phyloP scores from a whole-genome alignment of 2,888 invertebrate genomes.

The Leptopilina drosophilae region DNA sequence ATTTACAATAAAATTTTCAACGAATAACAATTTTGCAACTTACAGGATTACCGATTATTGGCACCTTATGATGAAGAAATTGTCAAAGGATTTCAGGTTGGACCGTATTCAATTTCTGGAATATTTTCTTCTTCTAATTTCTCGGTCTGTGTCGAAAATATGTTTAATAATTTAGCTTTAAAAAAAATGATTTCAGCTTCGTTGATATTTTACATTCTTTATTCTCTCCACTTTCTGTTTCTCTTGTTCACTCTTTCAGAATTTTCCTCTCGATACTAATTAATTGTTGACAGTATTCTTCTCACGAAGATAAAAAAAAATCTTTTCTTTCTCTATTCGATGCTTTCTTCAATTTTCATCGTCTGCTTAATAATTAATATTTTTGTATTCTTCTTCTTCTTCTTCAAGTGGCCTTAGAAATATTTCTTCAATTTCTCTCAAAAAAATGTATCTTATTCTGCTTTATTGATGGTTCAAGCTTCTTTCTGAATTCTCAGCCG shows the following conservation, averaged over 20 bases:
- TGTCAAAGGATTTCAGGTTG: not conserved
- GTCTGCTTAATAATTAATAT: no score
- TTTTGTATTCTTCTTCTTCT: no score
- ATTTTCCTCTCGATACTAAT: not conserved
- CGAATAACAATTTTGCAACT: constrained; percentile 4
- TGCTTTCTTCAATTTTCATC: no score
- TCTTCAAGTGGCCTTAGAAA: no score
- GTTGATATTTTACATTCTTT: not conserved
- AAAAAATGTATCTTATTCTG: no score
- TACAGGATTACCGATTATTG: constrained; percentile 12
- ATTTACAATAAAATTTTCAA: not conserved
- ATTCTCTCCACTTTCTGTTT: not conserved
- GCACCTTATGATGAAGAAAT: not conserved
- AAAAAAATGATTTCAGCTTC: not conserved
- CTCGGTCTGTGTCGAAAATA: not conserved
- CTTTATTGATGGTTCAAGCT: no score
- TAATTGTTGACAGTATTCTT: not conserved
- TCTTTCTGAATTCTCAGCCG: no score
- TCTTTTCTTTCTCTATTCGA: no score
- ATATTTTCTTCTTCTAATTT: not conserved
- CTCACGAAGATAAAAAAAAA: not conserved
- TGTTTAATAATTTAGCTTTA: not conserved
- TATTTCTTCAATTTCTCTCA: no score
- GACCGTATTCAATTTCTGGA: not conserved
- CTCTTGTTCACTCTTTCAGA: not conserved